These are phyloP conservation scores for Xyrichtys novacula DNA, from an alignment of 2,797 vertebrate species.

Conservation along the genomic window DNA sequence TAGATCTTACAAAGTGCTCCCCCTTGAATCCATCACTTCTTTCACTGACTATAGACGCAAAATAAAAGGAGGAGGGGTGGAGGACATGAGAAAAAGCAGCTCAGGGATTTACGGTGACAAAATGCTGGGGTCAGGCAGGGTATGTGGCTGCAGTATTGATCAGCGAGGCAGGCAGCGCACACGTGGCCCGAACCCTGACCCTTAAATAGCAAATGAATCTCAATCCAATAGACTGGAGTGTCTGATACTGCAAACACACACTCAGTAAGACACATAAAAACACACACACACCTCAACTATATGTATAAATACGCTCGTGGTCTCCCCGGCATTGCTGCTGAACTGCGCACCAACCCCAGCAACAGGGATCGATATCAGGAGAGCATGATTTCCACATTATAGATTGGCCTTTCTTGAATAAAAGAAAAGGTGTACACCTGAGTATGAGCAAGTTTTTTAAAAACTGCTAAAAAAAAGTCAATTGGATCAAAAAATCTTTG, in stretches of 20 bases:
- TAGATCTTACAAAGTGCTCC: slow-evolving; percentile 78
- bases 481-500: no score
- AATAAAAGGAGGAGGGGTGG: slow-evolving; percentile 21
- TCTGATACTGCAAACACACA: slow-evolving; percentile 72
- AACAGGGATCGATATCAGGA: slow-evolving; percentile 85
- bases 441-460: slow-evolving; percentile 13
- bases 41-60: slow-evolving; percentile 75
- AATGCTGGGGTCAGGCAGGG: slow-evolving; percentile 86
- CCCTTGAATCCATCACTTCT: slow-evolving; percentile 79
- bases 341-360: slow-evolving; percentile 26
- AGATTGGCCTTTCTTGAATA: slow-evolving; percentile 91
- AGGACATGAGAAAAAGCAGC: slow-evolving; percentile 40
- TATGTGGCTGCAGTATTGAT: slow-evolving; percentile 89
- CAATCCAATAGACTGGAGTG: slow-evolving; percentile 97
- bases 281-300: slow-evolving; percentile 55
- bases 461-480: no score
- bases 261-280: slow-evolving; percentile 41
- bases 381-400: slow-evolving; percentile 94
- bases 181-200: slow-evolving; percentile 93
- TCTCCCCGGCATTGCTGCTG: slow-evolving; percentile 28
- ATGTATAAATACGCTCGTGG: slow-evolving; percentile 58
- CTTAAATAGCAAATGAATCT: slow-evolving; percentile 99
- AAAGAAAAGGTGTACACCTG: slow-evolving; percentile 83
- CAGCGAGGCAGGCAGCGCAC: slow-evolving; percentile 88
- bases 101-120: slow-evolving; percentile 89